Conservation (phyloP, 2,888 invertebrate species). For the Cerceris rybyensis region DNA sequence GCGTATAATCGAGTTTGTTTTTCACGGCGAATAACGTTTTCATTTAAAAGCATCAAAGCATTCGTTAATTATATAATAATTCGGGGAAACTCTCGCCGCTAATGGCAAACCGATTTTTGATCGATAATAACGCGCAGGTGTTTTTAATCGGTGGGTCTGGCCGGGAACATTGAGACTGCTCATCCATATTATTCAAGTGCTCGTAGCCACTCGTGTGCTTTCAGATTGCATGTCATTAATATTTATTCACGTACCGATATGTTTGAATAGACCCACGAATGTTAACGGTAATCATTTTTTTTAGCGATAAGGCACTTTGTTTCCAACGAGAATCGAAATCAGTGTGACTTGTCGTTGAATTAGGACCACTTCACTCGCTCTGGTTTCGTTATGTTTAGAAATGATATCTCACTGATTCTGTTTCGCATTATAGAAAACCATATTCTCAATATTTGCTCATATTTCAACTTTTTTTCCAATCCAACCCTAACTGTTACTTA, state of each 20-base stretch:
- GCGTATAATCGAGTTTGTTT: too few relatives aligned
- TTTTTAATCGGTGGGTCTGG: conserved; percentile 17
- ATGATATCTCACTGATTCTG: too few relatives aligned
- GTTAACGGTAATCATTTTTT: not conserved
- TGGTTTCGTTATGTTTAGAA: too few relatives aligned
- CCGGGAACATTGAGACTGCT: conserved; percentile 9
- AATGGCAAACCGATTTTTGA: conserved; percentile 40
- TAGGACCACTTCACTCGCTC: too few relatives aligned
- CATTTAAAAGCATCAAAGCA: not conserved
- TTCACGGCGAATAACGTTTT: too few relatives aligned
- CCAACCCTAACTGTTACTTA: too few relatives aligned
- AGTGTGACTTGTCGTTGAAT: too few relatives aligned
- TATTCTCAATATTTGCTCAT: too few relatives aligned
- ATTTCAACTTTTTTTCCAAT: too few relatives aligned
- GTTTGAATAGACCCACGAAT: not conserved
- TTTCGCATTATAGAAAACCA: too few relatives aligned
- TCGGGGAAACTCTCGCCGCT: not conserved
- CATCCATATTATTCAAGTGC: conserved; percentile 6
- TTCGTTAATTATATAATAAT: conserved; percentile 12
- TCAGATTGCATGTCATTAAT: conserved; percentile 21
- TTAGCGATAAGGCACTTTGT: not conserved
- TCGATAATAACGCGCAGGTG: conserved; percentile 37
- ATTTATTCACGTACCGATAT: not conserved
- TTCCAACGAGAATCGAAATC: not conserved
- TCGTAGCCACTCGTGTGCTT: conserved; percentile 5